Conservation (phyloP, 2,888 invertebrate genomes). For the Trichogramma evanescens region DNA sequence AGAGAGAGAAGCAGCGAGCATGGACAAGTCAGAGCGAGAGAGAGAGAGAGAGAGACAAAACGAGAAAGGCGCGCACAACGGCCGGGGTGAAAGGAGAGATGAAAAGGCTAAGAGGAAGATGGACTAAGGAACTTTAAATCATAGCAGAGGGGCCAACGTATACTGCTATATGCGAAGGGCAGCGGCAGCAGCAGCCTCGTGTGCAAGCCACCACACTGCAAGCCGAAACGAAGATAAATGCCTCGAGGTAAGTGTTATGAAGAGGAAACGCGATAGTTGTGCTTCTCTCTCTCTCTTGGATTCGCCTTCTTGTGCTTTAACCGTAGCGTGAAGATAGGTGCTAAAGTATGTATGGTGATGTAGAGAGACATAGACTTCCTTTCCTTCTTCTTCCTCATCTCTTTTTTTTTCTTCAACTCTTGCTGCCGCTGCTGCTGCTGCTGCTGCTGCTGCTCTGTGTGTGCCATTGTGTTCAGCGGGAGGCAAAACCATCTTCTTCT, state of each 20-base stretch:
- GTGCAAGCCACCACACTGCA: conserved; percentile 15
- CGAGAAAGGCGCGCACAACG: not conserved
- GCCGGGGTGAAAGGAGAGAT: not conserved
- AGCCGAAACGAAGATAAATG: conserved; percentile 43
- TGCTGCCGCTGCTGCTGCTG: no score
- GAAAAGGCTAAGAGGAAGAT: not conserved
- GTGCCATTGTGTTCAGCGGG: no score
- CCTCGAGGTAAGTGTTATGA: conserved; percentile 35
- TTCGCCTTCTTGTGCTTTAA: not conserved
- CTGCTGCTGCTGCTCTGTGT: no score
- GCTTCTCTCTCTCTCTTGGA: not conserved
- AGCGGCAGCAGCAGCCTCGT: conserved; percentile 26
- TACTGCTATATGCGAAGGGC: conserved; percentile 28
- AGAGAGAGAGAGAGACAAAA: not conserved
- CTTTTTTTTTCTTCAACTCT: no score
- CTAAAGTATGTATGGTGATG: no score
- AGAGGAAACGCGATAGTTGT: conserved; percentile 41
- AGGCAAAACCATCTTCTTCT: no score
- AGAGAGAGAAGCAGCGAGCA: not conserved
- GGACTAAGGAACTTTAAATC: conserved; percentile 34
- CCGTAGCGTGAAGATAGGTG: not conserved
- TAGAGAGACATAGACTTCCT: no score
- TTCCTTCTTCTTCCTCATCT: no score
- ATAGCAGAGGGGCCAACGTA: conserved; percentile 21
- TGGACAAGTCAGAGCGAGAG: not conserved